Percentiles rank a stretch among this genome's conserved stretches.
These are phyloP conservation scores for Dryas iulia DNA, from an alignment of 1,140 invertebrate genomes.

Conservation along the genomic window DNA sequence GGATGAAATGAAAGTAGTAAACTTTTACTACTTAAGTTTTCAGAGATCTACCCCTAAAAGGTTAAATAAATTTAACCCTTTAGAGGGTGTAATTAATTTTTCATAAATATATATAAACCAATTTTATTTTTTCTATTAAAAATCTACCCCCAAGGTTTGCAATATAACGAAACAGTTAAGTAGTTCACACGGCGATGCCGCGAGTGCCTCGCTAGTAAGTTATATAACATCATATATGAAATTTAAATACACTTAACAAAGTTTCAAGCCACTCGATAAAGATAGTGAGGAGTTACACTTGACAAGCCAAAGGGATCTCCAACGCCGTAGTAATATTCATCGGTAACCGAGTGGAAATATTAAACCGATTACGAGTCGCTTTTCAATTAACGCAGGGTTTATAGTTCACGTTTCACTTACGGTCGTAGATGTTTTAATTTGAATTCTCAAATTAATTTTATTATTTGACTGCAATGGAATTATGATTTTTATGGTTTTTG, in stretches of 20 bases:
- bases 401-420: constrained; percentile 10
- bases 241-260: background rate
- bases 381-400: constrained; percentile 12
- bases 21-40: too few relatives aligned
- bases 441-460: background rate
- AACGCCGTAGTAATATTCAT: background rate
- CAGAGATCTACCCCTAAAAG: too few relatives aligned
- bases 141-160: too few relatives aligned
- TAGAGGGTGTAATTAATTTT: too few relatives aligned
- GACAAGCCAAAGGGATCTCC: constrained; percentile 1
- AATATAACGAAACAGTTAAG: too few relatives aligned
- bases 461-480: background rate
- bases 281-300: background rate
- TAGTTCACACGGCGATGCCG: too few relatives aligned
- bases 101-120: too few relatives aligned
- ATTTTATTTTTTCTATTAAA: too few relatives aligned
- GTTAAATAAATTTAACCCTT: too few relatives aligned
- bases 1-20: too few relatives aligned
- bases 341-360: constrained; percentile 4
- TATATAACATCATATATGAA: background rate
- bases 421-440: background rate
- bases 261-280: background rate
- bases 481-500: background rate
- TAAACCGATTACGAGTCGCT: constrained; percentile 7
- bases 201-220: too few relatives aligned